These are phyloP conservation scores for Heliothis peltigera DNA, from an alignment of 2,888 invertebrate species.

Conservation along the genomic window DNA sequence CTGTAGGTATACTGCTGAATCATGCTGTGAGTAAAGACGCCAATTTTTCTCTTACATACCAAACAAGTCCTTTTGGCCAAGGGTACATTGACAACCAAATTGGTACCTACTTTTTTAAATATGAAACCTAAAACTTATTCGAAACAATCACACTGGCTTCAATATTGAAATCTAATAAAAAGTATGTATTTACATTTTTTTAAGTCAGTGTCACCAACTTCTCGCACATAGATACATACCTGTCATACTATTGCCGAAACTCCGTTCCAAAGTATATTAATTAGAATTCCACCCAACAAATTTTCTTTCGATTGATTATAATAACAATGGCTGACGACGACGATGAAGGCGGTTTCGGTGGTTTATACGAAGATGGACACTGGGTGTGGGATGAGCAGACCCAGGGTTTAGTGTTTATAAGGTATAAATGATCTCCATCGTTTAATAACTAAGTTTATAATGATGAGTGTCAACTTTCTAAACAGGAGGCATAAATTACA, in stretches of 20 bases:
- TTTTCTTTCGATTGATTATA: not conserved
- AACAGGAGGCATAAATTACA: no score
- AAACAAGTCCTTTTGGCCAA: no score
- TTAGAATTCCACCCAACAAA: not conserved
- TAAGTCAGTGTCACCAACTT: not conserved
- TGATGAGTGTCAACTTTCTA: no score
- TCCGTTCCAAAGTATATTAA: not conserved
- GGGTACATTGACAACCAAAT: no score
- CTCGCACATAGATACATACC: not conserved
- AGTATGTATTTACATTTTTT: no score
- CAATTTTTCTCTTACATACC: no score
- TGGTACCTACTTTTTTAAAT: no score
- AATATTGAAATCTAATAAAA: no score
- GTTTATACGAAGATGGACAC: constrained; percentile 84
- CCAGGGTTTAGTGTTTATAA: constrained; percentile 73
- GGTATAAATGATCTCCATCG: no score
- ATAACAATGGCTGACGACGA: constrained; percentile 80
- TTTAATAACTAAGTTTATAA: no score
- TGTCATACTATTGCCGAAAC: not conserved
- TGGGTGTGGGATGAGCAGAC: constrained; percentile 86
- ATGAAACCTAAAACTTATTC: not conserved
- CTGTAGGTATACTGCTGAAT: no score
- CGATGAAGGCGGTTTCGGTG: constrained; percentile 78
- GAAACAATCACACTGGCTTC: not conserved
- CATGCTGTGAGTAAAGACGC: no score